These are phyloP conservation scores for Microdon myrmicae DNA, from an alignment of 2,888 invertebrate species.

Conservation along the genomic window DNA sequence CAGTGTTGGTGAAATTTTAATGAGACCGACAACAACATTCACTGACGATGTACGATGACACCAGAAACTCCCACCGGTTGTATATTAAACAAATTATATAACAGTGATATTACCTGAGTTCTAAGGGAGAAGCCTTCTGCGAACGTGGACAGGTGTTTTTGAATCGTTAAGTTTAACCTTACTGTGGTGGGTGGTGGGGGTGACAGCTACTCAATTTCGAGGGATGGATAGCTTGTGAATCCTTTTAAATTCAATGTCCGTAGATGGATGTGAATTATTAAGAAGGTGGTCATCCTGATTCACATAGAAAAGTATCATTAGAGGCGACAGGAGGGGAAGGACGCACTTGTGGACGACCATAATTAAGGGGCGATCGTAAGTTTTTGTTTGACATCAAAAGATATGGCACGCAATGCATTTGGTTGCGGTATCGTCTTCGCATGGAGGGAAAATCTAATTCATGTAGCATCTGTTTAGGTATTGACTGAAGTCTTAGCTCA, in stretches of 20 bases:
- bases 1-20: conserved; percentile 29
- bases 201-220: conserved; percentile 37
- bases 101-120: conserved; percentile 43
- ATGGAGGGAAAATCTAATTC: conserved; percentile 15
- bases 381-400: conserved; percentile 50
- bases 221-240: conserved; percentile 49
- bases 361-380: conserved; percentile 25
- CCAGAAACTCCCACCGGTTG: conserved; percentile 47
- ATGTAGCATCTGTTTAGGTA: conserved; percentile 34
- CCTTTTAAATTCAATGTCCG: conserved; percentile 36
- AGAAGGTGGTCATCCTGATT: conserved; percentile 48
- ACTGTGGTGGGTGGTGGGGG: conserved; percentile 14
- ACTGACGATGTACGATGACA: conserved; percentile 17
- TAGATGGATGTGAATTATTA: conserved; percentile 38
- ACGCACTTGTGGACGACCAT: conserved; percentile 7
- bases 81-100: conserved; percentile 52
- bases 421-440: background rate
- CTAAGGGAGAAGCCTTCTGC: conserved; percentile 28
- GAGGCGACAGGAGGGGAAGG: conserved; percentile 1
- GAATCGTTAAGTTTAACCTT: conserved; percentile 33
- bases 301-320: conserved; percentile 37
- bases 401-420: conserved; percentile 44
- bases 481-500: conserved; percentile 45
- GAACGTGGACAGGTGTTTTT: conserved; percentile 41
- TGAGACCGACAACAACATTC: conserved; percentile 3